A percentile compares a stretch with the other conserved stretches of the same genome.
phyloP scores from a whole-genome alignment of 1,140 invertebrate genomes.

The Cryptotermes secundus region DNA sequence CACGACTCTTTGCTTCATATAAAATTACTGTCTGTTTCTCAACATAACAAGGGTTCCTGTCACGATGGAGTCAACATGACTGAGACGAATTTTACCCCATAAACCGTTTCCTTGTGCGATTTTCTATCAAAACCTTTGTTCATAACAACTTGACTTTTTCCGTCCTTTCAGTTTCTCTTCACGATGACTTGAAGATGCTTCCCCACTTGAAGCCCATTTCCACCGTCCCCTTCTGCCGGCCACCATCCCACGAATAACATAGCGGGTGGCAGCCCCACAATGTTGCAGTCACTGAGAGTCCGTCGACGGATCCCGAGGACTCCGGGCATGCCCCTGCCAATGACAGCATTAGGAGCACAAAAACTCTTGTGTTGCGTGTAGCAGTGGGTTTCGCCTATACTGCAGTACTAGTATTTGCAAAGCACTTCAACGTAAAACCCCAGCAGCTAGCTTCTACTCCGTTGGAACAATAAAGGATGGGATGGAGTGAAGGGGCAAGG shows the following conservation, averaged over 20 bases:
- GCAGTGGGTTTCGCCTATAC: neutral
- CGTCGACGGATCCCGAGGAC: neutral
- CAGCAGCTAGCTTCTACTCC: neutral
- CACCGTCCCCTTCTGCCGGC: neutral
- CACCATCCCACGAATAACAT: neutral
- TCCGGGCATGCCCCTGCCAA: neutral
- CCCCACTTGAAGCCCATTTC: neutral
- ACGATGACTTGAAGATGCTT: neutral
- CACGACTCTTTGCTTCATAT: too few relatives aligned
- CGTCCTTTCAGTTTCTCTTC: neutral
- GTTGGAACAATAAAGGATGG: neutral
- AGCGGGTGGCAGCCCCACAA: neutral
- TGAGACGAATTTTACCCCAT: too few relatives aligned
- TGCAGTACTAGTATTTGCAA: slow-evolving; percentile 12
- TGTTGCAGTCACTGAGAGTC: neutral
- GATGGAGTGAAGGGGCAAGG: neutral
- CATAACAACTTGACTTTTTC: neutral
- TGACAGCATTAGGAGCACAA: slow-evolving; percentile 11
- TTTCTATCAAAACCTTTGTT: too few relatives aligned
- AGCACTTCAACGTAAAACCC: slow-evolving; percentile 12
- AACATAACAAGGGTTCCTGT: too few relatives aligned
- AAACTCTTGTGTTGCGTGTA: neutral
- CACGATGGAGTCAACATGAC: too few relatives aligned
- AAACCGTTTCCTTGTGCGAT: too few relatives aligned
- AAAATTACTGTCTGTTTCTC: too few relatives aligned